Evolutionary conservation across 2,888 invertebrate species (phyloP), one percentile per base, ranked within the genome.

Genomic region (Strigamia crassipes): DNA sequence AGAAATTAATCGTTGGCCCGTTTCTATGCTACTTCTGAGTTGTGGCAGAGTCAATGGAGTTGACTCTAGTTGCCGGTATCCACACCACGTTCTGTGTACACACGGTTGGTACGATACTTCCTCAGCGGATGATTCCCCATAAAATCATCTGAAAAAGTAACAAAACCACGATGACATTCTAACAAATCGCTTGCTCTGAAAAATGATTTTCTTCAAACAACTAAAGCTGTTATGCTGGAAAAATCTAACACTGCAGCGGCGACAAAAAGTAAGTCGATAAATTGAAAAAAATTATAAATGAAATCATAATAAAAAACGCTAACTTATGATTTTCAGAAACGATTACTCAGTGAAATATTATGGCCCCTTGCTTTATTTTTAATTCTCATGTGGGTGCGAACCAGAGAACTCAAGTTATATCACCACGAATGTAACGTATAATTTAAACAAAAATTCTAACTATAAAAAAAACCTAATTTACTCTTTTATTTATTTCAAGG

Each of bases 121-220:
- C 18, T 9, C 18, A n/a, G 18, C 18, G 56, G 56, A 15, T 18
- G 56, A 18, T 18, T 56, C 18, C 10, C 12, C 6, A 42, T 5
- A 56, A 56, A 56, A 9, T 8, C 21, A 6, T 56, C 56, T 56
- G 56, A 56, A 56, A 56, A n/a, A 56, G 56, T 6, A 56, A 18
- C 18, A 56, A 56, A 56, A 73, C 27, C 15, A 51, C 6, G 31
- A 73, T 73, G 73, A 66, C 23, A 66, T 13, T 51, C 18, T 51
- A 13, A 66, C 23, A 66, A 21, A 5, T 23, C 15, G 9, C 9
- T 0, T 23, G 8, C 1, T 66, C 6, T 21, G 8, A 73, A 27
- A 51, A 73, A 73, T 73, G 73, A 15, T 15, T 12, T 73, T 73
- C 23, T 27, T 27, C 12, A 73, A 73, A 73, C 73, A 73, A 73